phyloP scores from a whole-genome alignment of 1,140 invertebrate genomes.

The Oncopeltus fasciatus region DNA sequence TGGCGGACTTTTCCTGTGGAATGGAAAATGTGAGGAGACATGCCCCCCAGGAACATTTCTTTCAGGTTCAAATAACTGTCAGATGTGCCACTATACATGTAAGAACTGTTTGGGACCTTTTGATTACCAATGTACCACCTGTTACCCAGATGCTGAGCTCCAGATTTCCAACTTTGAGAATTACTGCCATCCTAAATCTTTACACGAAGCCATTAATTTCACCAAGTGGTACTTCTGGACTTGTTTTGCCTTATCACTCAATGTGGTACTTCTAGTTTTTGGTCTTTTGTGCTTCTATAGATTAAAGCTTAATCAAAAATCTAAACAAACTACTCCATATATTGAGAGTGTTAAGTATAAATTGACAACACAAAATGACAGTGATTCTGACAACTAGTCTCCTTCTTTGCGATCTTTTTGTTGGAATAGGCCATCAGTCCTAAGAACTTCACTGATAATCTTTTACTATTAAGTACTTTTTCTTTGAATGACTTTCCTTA shows the following conservation, averaged over 20 bases:
- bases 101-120: slow-evolving; percentile 36
- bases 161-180: not conserved
- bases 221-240: slow-evolving; percentile 12
- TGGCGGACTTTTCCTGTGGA: slow-evolving; percentile 27
- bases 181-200: slow-evolving; percentile 15
- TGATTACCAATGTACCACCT: slow-evolving; percentile 39
- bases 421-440: no score
- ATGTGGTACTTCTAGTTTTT: slow-evolving; percentile 9
- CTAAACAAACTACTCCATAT: not conserved
- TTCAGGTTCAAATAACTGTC: slow-evolving; percentile 24
- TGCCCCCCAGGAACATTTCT: slow-evolving; percentile 30
- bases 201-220: slow-evolving; percentile 10
- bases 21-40: slow-evolving; percentile 30
- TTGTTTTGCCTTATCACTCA: slow-evolving; percentile 7
- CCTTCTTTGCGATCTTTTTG: no score
- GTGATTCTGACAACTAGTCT: not conserved
- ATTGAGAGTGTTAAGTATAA: slow-evolving; percentile 10
- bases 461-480: no score
- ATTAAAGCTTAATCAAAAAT: not conserved
- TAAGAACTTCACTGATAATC: no score
- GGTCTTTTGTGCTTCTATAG: not conserved
- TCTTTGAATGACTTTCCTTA: no score
- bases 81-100: slow-evolving; percentile 43
- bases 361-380: not conserved
- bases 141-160: slow-evolving; percentile 34